Base-by-base conservation (phyloP, 2,888 invertebrate genomes). In the Agonopterix arenella region DNA sequence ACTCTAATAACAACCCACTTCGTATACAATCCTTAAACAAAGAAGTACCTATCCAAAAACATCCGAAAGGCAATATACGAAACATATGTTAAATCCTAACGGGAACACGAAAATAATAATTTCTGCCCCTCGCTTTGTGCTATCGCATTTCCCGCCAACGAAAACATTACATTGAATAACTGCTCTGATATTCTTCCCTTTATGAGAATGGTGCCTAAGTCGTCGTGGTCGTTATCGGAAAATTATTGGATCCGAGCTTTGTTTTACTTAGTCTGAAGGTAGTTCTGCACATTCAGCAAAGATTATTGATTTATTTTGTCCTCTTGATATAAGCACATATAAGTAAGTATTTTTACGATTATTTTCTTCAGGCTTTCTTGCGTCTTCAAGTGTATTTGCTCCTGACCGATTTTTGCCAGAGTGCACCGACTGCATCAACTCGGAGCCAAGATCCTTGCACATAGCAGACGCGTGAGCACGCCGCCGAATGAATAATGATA, bases 211-310 rank as follows among this genome's bases (percentile, higher is more conserved):
- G 56, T 57, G 61, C 49, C 59, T 61, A 61, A 64, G 61, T 60
- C 63, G 64, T 59, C 60, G 51, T 47, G 50, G 55, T 72, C 68
- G 73, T 76, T 75, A 75, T 62, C 60, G 60, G 55, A 50, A 64
- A 70, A 64, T 68, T 76, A 74, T 71, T 68, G 68, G 64, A 56
- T 61, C 58, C 57, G 57, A 61, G 60, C 65, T 68, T 70, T 70
- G 66, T 66, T 62, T 63, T 60, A 62, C 63, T 66, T 63, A 65
- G 57, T 53, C 56, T 54, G 55, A 8, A 8, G n/a, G 16, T 44
- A 51, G 47, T 51, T 51, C 47, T 36, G 45, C 50, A 18, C 47
- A 47, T 47, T 47, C 45, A 47, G 47, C 16, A n/a, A 11, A 11
- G 50, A 43, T 38, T 50, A 28, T 28, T 28, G 28, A 28, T 28